Evolutionary conservation across 37 sponge, comb jelly and placozoan genomes (phyloP).

Genomic region (Aplysina aerophoba): DNA sequence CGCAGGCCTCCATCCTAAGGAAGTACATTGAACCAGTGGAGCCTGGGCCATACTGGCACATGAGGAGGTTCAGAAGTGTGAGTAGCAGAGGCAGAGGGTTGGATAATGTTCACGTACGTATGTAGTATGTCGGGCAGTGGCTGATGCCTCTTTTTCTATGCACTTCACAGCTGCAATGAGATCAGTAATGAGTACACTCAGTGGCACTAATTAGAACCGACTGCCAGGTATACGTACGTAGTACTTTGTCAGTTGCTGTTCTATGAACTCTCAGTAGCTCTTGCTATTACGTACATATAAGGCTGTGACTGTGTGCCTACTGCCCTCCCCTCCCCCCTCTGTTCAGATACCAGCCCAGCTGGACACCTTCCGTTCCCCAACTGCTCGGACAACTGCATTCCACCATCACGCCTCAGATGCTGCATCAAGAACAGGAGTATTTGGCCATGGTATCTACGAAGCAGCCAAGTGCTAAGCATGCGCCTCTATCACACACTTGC

Average conservation of each 20-base stretch:
- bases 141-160: no score
- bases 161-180: no score
- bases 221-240: no score
- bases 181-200: no score
- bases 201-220: no score
- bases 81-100: no score
- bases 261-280: no score
- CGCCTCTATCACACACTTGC: not conserved
- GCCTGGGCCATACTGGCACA: slow-evolving; percentile 73
- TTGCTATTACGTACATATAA: no score
- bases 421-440: slow-evolving; percentile 63
- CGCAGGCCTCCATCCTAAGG: slow-evolving; percentile 77
- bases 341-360: slow-evolving; percentile 61
- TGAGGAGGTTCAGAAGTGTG: slow-evolving; percentile 72
- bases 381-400: slow-evolving; percentile 59
- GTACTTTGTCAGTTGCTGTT: no score
- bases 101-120: not conserved
- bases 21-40: slow-evolving; percentile 78
- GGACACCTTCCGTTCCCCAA: slow-evolving; percentile 70
- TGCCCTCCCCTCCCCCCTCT: not conserved
- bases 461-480: slow-evolving; percentile 49
- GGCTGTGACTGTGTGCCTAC: no score
- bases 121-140: not conserved
- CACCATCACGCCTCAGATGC: slow-evolving; percentile 70
- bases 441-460: slow-evolving; percentile 80